Evolutionary conservation across 2,888 invertebrate genomes (phyloP), one percentile per base, ranked within the genome.

Genomic region (Nomada lathburiana): DNA sequence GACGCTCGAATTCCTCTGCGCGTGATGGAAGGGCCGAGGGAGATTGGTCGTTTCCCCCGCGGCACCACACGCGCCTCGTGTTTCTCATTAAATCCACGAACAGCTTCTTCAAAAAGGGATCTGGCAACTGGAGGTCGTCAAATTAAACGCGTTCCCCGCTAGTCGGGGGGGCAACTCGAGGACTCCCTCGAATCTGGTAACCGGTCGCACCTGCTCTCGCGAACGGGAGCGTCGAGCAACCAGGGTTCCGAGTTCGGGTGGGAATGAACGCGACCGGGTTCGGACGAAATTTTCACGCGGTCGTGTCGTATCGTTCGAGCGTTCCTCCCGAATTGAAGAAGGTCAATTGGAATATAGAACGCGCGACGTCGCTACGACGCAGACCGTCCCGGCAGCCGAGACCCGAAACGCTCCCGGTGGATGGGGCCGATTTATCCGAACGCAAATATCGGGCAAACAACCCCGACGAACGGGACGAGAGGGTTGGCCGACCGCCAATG

Each of bases 391-490:
- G 52, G 5, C 20, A n/a, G 10, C 16, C 62, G 29, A 53, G 53
- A 57, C 52, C 59, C 53, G 73, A 68, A 76, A 70, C 60, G 79
- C 29, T 53, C 23, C 70, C 68, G 59, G 53, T 70, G 65, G 69
- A 74, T 63, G 75, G 77, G 62, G 0, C 20, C 85, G 78, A 77
- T 87, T 76, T 62, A 76, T 76, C 57, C 74, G 53, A 75, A 79
- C 80, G 85, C 86, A 89, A 91, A 91, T 90, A 89, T 91, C 89
- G 86, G 86, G 74, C 86, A 90, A 88, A 82, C 85, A 85, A 69
- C 78, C 78, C 76, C 79, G 65, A 44, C 70, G 62, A 36, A 60
- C 29, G 10, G 26, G 73, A 70, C 67, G 80, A 71, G 81, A 72
- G 57, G 75, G 53, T 88, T 90, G 90, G 90, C 89, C 72, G 70